Conservation (phyloP, 35 echinoderm and acorn worm genomes). For the Lytechinus variegatus region DNA sequence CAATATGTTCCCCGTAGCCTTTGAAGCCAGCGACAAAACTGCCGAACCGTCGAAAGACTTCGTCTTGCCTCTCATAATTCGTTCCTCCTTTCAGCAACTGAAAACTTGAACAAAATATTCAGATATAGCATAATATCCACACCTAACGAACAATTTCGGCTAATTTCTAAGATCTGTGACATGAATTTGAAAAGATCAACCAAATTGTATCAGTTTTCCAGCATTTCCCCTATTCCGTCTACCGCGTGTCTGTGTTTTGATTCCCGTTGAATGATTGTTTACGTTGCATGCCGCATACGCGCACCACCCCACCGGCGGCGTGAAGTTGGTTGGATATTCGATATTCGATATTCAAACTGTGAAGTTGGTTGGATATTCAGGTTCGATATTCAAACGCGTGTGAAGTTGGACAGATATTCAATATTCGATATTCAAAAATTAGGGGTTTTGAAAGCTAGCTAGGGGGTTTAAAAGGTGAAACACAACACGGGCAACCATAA, state of each 20-base stretch:
- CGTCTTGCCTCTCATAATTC: not conserved
- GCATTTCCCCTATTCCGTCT: not conserved
- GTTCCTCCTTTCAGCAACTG: not conserved
- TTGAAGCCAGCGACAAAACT: not conserved
- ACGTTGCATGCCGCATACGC: not conserved
- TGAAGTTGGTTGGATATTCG: no score
- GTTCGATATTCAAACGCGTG: no score
- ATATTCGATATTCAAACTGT: no score
- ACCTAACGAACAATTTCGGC: not conserved
- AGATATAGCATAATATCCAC: not conserved
- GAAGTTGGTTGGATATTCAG: no score
- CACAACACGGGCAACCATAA: no score
- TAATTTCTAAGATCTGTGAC: not conserved
- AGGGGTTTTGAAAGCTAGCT: no score
- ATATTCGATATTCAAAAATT: no score
- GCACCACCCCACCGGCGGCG: not conserved
- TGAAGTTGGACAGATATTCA: no score
- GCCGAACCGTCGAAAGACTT: slow-evolving; percentile 11
- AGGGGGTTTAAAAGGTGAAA: no score
- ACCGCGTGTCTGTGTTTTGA: not conserved
- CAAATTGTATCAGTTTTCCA: no score
- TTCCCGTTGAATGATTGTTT: not conserved
- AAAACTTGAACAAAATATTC: not conserved
- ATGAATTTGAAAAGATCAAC: not conserved
- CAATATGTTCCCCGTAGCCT: slow-evolving; percentile 25